Conservation (phyloP, 2,113 vertebrate species). For the Terrapene triunguis region DNA sequence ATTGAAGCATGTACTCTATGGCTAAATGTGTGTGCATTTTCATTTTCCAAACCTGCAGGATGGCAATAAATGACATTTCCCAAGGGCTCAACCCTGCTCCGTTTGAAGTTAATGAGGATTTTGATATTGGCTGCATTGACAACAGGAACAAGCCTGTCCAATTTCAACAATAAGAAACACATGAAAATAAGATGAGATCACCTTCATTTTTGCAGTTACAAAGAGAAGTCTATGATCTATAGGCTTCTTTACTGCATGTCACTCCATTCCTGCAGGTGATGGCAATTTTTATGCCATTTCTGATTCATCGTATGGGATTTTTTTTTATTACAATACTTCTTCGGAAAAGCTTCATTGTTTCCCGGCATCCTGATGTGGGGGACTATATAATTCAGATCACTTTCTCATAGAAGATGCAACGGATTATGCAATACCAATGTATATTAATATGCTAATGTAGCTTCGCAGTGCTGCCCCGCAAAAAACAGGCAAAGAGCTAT, state of each 20-base stretch:
- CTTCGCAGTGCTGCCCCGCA: constrained; percentile 62
- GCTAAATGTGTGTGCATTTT: not conserved
- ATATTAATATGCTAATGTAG: constrained; percentile 52
- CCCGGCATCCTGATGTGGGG: constrained; percentile 8
- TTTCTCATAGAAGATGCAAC: constrained; percentile 59
- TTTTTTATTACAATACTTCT: constrained; percentile 51
- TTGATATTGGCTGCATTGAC: not conserved
- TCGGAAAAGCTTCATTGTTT: constrained; percentile 19
- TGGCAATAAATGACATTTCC: not conserved
- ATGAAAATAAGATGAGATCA: not conserved
- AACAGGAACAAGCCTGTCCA: not conserved
- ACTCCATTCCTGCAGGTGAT: not conserved
- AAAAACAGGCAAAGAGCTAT: constrained; percentile 58
- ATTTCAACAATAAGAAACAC: not conserved
- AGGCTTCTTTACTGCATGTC: not conserved
- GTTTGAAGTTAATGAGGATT: not conserved
- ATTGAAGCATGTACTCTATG: not conserved
- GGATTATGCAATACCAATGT: constrained; percentile 50
- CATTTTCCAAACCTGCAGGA: not conserved
- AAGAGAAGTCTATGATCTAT: not conserved
- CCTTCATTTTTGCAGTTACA: not conserved
- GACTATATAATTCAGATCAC: constrained; percentile 38
- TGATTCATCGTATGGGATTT: constrained; percentile 43
- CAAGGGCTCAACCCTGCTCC: accelerated
- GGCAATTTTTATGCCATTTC: constrained; percentile 35